A percentile compares a stretch with the other conserved stretches of the same genome.
phyloP scores from a whole-genome alignment of 1,140 invertebrate species.

The Chionoecetes opilio region DNA sequence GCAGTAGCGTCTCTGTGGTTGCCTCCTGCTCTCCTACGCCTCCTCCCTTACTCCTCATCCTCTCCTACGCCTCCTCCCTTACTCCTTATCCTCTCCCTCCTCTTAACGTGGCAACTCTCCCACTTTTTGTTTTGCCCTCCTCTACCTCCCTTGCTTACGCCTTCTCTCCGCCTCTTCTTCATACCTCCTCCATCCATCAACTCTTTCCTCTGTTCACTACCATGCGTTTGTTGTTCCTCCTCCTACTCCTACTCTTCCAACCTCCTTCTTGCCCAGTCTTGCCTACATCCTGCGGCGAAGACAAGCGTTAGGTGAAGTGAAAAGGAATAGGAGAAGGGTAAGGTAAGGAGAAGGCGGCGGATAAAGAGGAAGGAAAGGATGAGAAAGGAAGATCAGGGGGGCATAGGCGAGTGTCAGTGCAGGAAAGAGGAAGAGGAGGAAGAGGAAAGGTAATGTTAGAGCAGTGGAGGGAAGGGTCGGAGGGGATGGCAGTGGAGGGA shows the following conservation, averaged over 20 bases:
- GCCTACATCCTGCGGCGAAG: too few relatives aligned
- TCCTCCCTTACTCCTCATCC: neutral
- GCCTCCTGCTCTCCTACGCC: neutral
- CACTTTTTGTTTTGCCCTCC: too few relatives aligned
- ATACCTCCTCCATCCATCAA: too few relatives aligned
- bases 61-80: neutral
- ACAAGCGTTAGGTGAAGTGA: too few relatives aligned
- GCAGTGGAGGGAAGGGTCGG: neutral
- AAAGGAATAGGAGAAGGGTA: neutral
- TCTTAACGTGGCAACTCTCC: neutral
- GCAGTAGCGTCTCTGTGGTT: too few relatives aligned
- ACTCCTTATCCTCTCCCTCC: neutral
- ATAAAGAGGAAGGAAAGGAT: neutral
- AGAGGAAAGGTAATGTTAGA: neutral
- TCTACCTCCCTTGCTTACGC: too few relatives aligned
- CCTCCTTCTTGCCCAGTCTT: too few relatives aligned
- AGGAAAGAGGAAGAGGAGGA: neutral
- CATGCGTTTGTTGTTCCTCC: too few relatives aligned
- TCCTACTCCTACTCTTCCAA: too few relatives aligned
- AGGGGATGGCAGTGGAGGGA: neutral
- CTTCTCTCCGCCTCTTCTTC: too few relatives aligned
- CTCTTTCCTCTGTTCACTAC: too few relatives aligned
- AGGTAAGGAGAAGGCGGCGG: neutral
- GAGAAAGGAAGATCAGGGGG: neutral
- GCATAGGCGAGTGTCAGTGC: neutral